phyloP scores from a whole-genome alignment of 2,888 invertebrate genomes.

The Cheilosia grossa region DNA sequence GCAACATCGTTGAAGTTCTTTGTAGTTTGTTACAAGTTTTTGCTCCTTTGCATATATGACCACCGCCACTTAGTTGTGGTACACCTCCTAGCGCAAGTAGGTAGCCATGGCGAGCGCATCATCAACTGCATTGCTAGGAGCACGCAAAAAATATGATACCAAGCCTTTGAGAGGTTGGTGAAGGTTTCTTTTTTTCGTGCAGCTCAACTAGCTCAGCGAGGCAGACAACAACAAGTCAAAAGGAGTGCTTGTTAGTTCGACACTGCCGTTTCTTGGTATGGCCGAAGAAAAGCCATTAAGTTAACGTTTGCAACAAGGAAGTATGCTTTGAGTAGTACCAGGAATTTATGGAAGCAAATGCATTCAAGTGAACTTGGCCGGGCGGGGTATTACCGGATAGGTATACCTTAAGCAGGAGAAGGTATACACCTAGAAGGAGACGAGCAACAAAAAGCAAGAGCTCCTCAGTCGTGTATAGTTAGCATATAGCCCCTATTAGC shows the following conservation, averaged over 20 bases:
- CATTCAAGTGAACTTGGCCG: conserved; percentile 62
- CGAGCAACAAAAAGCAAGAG: conserved; percentile 12
- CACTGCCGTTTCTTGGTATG: conserved; percentile 39
- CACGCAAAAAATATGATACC: conserved; percentile 19
- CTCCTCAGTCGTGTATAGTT: conserved; percentile 61
- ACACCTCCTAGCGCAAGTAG: conserved; percentile 34
- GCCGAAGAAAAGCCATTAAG: conserved; percentile 57
- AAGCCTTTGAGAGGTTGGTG: conserved; percentile 42
- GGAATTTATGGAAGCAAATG: conserved; percentile 71
- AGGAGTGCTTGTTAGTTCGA: conserved; percentile 69
- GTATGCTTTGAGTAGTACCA: conserved; percentile 70
- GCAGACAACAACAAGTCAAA: conserved; percentile 49
- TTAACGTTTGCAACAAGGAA: conserved; percentile 71
- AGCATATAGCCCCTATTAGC: conserved; percentile 74
- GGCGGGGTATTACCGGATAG: conserved; percentile 25
- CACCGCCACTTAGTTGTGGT: conserved; percentile 18
- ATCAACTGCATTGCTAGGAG: conserved; percentile 49
- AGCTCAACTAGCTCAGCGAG: conserved; percentile 1
- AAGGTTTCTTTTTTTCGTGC: background rate
- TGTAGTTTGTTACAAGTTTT: conserved; percentile 28
- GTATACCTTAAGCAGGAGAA: conserved; percentile 25
- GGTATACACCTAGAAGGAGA: conserved; percentile 42
- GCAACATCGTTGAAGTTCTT: conserved; percentile 69
- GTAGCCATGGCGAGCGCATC: conserved; percentile 42
- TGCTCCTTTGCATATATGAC: conserved; percentile 50